A percentile compares a stretch with the other conserved stretches of the same genome.
Evolutionary conservation across 2,888 invertebrate species (phyloP).

Genomic region (Scotopteryx bipunctaria): DNA sequence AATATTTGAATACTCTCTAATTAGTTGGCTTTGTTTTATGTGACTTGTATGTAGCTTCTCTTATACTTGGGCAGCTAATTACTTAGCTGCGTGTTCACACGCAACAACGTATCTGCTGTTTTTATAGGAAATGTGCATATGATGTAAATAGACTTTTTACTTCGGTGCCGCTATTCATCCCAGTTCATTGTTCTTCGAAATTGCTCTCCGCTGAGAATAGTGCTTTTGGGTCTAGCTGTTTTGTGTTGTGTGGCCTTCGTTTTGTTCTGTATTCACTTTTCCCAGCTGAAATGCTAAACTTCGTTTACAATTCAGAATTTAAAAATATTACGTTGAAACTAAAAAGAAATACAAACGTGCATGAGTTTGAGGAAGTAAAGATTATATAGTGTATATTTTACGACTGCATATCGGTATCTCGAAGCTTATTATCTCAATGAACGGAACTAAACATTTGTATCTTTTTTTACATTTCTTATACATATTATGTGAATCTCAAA

Average conservation of each 20-base stretch:
- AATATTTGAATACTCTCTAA: conserved; percentile 8
- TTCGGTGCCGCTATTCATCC: conserved; percentile 73
- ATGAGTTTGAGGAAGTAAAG: no score
- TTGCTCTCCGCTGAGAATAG: conserved; percentile 74
- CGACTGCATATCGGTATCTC: no score
- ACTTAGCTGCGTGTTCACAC: conserved; percentile 52
- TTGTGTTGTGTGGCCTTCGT: conserved; percentile 60
- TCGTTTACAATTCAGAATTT: conserved; percentile 25
- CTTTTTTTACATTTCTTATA: no score
- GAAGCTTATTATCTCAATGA: no score
- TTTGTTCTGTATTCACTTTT: conserved; percentile 51
- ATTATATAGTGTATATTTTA: no score
- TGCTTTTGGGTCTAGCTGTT: conserved; percentile 64
- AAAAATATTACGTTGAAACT: conserved; percentile 15
- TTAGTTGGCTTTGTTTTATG: conserved; percentile 15
- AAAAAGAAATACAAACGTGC: not conserved
- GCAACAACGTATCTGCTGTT: conserved; percentile 50
- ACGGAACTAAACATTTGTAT: no score
- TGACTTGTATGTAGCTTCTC: conserved; percentile 29
- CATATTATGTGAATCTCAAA: no score
- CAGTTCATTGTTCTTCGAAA: conserved; percentile 78
- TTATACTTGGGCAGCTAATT: conserved; percentile 48
- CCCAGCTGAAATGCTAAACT: conserved; percentile 30
- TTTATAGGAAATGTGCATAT: conserved; percentile 69
- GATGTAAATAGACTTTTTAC: conserved; percentile 78